Base-by-base conservation (phyloP, 2,797 vertebrate species). In the Mormyrus hasselquistii region DNA sequence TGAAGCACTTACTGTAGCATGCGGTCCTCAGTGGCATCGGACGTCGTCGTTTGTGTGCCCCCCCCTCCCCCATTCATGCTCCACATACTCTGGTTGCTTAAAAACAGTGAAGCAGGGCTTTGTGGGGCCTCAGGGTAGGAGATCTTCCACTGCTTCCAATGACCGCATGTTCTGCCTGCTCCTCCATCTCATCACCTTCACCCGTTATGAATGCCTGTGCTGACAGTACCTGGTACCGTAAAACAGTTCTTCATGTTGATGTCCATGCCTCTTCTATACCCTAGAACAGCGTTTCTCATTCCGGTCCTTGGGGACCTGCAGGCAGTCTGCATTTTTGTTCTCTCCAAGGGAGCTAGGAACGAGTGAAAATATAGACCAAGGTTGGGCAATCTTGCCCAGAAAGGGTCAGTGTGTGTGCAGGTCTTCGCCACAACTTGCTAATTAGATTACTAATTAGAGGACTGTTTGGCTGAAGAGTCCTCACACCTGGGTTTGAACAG, bases 1-100 rank as follows among this genome's bases (percentile, higher is more conserved):
- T 76, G 34, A 90, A 29, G 38, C 29, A 79, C 82, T 88, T 87
- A 34, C 29, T 34, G 29, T 34, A 86, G 79, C 65, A 86, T 88
- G 83, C 38, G 29, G 34, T 76, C 84, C 38, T 89, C 73, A 49
- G 69, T 84, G 55, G 76, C 47, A 53, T 76, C 85, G 55, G 16
- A 55, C 9, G 73, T 44, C 34, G 22, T 34, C 76, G 52, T 22
- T 49, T 87, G 10, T 41, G 47, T 87, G 83, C 5, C 16, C 49
- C 6, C 16, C 49, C 10, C 1, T 16, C 14, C 59, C 34, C 14
- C 41, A 4, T 41, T 82, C 59, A 76, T 79, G 83, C 53, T 44
- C 55, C 52, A 25, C 38, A 84, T 53, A 65, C 53, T 84, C 12
- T 85, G 34, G 50, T 84, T 55, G 52, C 8, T 47, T 50, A 34